These are phyloP conservation scores for Bradypodion pumilum DNA, from an alignment of 2,797 vertebrate species.

Conservation along the genomic window DNA sequence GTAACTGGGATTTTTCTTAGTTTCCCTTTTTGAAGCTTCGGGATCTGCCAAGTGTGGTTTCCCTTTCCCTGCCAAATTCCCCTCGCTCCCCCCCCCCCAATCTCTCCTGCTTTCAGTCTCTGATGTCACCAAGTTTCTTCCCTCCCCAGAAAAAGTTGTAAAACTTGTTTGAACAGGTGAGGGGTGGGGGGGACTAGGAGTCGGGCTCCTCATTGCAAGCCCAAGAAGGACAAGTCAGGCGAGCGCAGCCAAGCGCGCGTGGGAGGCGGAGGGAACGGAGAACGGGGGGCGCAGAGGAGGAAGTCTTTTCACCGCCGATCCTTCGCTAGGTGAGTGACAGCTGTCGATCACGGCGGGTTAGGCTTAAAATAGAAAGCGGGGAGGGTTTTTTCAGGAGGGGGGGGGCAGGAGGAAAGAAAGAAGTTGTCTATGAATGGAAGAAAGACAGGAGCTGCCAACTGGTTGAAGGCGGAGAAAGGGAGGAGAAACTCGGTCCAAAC, in stretches of 20 bases:
- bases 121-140: conserved; percentile 19
- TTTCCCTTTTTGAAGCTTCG: neutral
- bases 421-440: no score
- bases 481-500: neutral
- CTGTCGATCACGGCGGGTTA: neutral
- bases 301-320: no score
- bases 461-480: neutral
- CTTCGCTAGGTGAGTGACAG: neutral
- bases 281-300: no score
- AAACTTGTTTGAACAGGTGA: conserved; percentile 45
- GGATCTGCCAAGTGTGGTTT: neutral
- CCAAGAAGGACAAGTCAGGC: rapidly evolving
- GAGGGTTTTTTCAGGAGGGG: no score
- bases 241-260: neutral
- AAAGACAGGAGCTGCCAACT: neutral
- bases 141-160: conserved; percentile 13
- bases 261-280: no score
- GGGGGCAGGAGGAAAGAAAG: no score
- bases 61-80: neutral
- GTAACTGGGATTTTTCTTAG: neutral
- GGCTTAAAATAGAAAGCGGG: neutral
- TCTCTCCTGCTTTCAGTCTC: neutral
- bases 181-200: no score
- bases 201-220: no score
- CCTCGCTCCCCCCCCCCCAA: neutral